Conservation (phyloP, 2,888 invertebrate species). For the Eurytoma californica region DNA sequence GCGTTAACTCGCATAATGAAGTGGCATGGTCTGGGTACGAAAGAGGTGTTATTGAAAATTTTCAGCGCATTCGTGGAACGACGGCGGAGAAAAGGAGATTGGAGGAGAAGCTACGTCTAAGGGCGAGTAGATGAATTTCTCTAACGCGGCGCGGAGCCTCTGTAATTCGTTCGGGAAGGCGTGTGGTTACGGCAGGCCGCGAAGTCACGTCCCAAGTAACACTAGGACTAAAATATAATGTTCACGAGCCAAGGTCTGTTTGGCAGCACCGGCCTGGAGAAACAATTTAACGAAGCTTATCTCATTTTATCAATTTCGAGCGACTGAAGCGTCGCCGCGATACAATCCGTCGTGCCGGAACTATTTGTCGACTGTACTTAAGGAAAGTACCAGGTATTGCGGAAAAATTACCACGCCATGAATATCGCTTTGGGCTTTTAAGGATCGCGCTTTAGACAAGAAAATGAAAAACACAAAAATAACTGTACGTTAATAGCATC, state of each 20-base stretch:
- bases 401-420: slow-evolving; percentile 2
- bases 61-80: not conserved
- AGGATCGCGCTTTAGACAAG: too few relatives aligned
- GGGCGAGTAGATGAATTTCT: slow-evolving; percentile 7
- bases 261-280: slow-evolving; percentile 9
- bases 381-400: slow-evolving; percentile 5
- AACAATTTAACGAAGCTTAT: slow-evolving; percentile 56
- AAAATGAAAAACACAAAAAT: too few relatives aligned
- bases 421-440: not conserved
- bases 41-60: slow-evolving; percentile 44
- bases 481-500: too few relatives aligned
- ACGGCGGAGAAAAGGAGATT: slow-evolving; percentile 3
- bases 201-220: slow-evolving; percentile 25
- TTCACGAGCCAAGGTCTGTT: not conserved
- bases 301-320: slow-evolving; percentile 52
- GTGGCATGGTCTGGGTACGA: slow-evolving; percentile 13
- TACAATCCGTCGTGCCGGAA: not conserved
- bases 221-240: slow-evolving; percentile 41
- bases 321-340: slow-evolving; percentile 37
- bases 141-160: slow-evolving; percentile 19
- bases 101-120: not conserved
- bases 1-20: slow-evolving; percentile 34
- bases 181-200: slow-evolving; percentile 19
- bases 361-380: slow-evolving; percentile 8
- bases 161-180: slow-evolving; percentile 33